Conservation (phyloP, 2,888 invertebrate genomes). For the Odontocerum albicorne region DNA sequence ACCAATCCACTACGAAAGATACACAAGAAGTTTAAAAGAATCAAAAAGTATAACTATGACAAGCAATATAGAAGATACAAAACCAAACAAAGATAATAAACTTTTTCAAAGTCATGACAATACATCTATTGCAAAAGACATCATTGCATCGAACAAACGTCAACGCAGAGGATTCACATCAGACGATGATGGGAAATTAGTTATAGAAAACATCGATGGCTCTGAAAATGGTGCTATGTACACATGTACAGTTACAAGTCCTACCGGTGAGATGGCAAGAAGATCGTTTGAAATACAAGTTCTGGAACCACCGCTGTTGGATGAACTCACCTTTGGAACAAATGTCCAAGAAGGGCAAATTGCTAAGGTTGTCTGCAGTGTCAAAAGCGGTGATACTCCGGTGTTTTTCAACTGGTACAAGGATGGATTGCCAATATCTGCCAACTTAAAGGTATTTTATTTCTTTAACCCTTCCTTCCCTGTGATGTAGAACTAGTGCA, state of each 20-base stretch:
- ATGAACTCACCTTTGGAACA: constrained; percentile 77
- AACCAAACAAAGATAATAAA: too few relatives aligned
- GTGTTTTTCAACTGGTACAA: constrained; percentile 72
- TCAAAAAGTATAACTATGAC: too few relatives aligned
- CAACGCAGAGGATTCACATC: constrained; percentile 38
- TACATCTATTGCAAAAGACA: too few relatives aligned
- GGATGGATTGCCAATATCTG: constrained; percentile 64
- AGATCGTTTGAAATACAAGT: constrained; percentile 71
- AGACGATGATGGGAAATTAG: constrained; percentile 59
- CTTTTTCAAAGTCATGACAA: too few relatives aligned
- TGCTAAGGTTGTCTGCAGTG: constrained; percentile 80
- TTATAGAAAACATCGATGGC: constrained; percentile 63
- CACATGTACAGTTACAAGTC: constrained; percentile 75
- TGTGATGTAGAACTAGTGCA: too few relatives aligned
- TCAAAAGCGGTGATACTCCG: constrained; percentile 70
- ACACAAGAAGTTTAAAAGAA: constrained; percentile 7
- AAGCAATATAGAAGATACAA: neutral
- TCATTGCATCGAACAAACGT: constrained; percentile 13
- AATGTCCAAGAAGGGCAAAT: constrained; percentile 82
- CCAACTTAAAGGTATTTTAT: constrained; percentile 58
- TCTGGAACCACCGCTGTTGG: constrained; percentile 76
- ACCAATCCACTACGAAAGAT: constrained; percentile 22
- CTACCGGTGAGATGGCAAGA: constrained; percentile 75
- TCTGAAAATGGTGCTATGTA: constrained; percentile 73
- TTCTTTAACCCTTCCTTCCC: too few relatives aligned